Conservation (phyloP, 2,797 vertebrate genomes). For the Amblyraja radiata region DNA sequence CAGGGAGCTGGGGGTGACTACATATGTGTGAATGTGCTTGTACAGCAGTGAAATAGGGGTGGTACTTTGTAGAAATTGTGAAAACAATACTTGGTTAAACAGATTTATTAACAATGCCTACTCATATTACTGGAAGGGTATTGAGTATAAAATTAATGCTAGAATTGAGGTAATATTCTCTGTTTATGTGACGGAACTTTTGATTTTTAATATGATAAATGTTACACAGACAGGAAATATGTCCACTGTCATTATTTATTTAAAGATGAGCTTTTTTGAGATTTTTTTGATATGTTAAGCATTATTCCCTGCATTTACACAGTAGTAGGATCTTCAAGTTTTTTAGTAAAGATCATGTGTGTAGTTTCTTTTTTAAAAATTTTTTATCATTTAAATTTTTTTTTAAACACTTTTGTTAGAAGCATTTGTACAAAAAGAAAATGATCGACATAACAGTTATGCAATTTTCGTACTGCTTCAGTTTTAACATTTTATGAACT, state of each 20-base stretch:
- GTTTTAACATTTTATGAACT: too few species aligned
- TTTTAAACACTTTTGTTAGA: too few species aligned
- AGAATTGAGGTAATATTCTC: not conserved
- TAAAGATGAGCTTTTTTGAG: too few species aligned
- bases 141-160: not conserved
- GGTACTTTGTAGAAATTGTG: not conserved
- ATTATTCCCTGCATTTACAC: not conserved
- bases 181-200: not conserved
- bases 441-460: too few species aligned
- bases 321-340: not conserved
- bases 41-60: not conserved
- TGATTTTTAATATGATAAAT: not conserved
- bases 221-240: not conserved
- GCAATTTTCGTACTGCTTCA: too few species aligned
- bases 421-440: too few species aligned
- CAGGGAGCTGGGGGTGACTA: not conserved
- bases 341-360: not conserved
- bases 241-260: not conserved
- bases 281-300: not conserved
- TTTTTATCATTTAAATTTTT: too few species aligned
- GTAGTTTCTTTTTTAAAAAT: too few species aligned
- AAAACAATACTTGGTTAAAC: constrained; percentile 2
- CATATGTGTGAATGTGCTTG: not conserved
- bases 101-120: not conserved
- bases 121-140: not conserved